phyloP scores from a whole-genome alignment of 2,113 vertebrate genomes.

The Eolophus roseicapilla region DNA sequence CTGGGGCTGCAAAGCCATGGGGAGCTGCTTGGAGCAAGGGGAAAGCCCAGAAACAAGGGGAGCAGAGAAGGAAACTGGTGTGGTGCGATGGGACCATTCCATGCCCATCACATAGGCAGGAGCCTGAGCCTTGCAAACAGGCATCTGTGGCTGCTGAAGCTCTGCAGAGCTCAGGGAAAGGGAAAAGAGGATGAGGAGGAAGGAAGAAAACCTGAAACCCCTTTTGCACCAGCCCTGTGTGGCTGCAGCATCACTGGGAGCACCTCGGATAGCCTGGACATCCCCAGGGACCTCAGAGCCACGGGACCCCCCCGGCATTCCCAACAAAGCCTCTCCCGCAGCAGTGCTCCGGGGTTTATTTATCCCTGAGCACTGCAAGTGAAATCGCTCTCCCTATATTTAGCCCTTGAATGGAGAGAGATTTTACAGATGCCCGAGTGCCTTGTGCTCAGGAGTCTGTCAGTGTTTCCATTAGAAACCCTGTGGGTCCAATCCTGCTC shows the following conservation, averaged over 20 bases:
- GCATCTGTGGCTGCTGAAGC: not conserved
- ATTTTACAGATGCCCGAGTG: slow-evolving; percentile 25
- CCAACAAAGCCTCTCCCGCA: not conserved
- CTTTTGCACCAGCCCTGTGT: rapidly evolving
- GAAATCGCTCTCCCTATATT: slow-evolving; percentile 33
- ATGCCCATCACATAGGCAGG: rapidly evolving
- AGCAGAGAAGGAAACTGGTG: not conserved
- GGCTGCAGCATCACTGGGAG: not conserved
- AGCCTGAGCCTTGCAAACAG: not conserved
- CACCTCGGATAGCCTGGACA: not conserved
- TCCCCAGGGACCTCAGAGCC: not conserved
- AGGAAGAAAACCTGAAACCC: rapidly evolving
- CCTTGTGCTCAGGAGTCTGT: slow-evolving; percentile 40
- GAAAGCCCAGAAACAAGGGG: not conserved
- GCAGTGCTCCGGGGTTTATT: not conserved
- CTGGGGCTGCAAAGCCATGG: not conserved
- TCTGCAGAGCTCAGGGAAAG: not conserved
- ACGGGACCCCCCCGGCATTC: not conserved
- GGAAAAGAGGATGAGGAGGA: not conserved
- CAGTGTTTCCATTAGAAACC: slow-evolving; percentile 57
- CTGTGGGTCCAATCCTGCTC: not conserved
- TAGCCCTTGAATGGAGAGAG: slow-evolving; percentile 63
- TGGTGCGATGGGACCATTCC: rapidly evolving
- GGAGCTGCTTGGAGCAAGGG: not conserved
- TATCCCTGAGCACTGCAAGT: not conserved